Conservation (phyloP, 2,113 vertebrate species). For the Notechis scutatus region DNA sequence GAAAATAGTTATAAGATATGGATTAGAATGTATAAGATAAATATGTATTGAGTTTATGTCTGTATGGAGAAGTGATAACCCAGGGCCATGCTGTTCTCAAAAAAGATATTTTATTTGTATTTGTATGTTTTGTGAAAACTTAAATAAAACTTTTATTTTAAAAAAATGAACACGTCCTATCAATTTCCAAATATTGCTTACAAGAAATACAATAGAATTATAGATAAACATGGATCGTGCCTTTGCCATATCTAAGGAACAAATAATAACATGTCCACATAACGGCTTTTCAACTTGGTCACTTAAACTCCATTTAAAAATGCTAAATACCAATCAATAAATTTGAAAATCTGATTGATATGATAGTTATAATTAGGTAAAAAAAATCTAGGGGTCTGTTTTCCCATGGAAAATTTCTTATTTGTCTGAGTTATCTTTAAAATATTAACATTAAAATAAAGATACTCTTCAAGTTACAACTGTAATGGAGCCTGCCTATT, state of each 20-base stretch:
- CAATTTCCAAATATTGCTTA: background rate
- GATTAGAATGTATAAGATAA: too few species aligned
- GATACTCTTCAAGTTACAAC: too few species aligned
- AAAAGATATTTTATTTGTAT: too few species aligned
- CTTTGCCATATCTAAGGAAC: background rate
- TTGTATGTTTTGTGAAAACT: too few species aligned
- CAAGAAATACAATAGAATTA: background rate
- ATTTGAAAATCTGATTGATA: background rate
- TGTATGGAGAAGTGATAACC: too few species aligned
- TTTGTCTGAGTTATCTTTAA: background rate
- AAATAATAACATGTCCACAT: background rate
- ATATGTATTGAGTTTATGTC: too few species aligned
- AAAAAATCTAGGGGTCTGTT: background rate
- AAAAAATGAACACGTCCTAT: background rate
- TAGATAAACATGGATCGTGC: background rate
- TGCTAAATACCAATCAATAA: background rate
- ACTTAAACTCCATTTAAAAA: background rate
- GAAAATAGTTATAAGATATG: too few species aligned
- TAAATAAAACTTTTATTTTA: too few species aligned
- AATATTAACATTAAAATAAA: background rate
- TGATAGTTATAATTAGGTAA: background rate
- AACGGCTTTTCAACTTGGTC: background rate
- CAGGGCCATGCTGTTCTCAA: too few species aligned
- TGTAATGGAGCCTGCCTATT: too few species aligned
- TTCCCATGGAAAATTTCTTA: background rate